Conservation (phyloP, 2,888 invertebrate genomes). For the Orthonychiurus folsomi region DNA sequence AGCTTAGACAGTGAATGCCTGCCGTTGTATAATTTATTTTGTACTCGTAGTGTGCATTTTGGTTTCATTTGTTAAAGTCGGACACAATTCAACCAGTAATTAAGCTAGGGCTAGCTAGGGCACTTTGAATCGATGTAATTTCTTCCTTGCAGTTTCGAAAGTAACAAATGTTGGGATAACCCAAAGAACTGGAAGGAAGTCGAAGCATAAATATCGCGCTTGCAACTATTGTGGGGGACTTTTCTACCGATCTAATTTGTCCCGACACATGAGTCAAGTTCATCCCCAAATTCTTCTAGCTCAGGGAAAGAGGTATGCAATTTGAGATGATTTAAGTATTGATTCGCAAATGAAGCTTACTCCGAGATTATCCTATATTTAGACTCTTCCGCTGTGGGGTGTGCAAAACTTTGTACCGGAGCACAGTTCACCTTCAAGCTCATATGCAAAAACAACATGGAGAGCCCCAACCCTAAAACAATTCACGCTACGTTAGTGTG, state of each 20-base stretch:
- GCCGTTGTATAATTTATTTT: too few relatives aligned
- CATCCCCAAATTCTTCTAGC: slow-evolving; percentile 27
- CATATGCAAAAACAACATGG: slow-evolving; percentile 23
- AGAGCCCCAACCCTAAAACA: too few relatives aligned
- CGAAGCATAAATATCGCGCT: slow-evolving; percentile 8
- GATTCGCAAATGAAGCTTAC: slow-evolving; percentile 3
- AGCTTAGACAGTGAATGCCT: too few relatives aligned
- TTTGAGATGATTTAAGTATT: too few relatives aligned
- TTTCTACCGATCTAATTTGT: slow-evolving; percentile 30
- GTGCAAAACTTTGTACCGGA: slow-evolving; percentile 27
- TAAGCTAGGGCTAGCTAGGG: background rate
- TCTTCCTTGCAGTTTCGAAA: background rate
- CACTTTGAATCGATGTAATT: background rate
- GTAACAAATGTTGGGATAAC: background rate
- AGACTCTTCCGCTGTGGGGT: slow-evolving; percentile 25
- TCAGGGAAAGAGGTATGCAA: slow-evolving; percentile 20
- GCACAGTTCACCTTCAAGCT: slow-evolving; percentile 19
- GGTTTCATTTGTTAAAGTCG: too few relatives aligned
- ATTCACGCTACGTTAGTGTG: too few relatives aligned
- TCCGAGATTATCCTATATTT: too few relatives aligned
- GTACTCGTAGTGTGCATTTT: too few relatives aligned
- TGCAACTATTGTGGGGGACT: slow-evolving; percentile 30
- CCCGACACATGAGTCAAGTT: slow-evolving; percentile 28
- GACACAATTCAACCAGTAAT: background rate
- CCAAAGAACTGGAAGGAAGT: background rate